Percentiles rank a stretch among this genome's conserved stretches.
Conservation (phyloP, 2,797 vertebrate genomes). For the Lindbergichthys nudifrons region DNA sequence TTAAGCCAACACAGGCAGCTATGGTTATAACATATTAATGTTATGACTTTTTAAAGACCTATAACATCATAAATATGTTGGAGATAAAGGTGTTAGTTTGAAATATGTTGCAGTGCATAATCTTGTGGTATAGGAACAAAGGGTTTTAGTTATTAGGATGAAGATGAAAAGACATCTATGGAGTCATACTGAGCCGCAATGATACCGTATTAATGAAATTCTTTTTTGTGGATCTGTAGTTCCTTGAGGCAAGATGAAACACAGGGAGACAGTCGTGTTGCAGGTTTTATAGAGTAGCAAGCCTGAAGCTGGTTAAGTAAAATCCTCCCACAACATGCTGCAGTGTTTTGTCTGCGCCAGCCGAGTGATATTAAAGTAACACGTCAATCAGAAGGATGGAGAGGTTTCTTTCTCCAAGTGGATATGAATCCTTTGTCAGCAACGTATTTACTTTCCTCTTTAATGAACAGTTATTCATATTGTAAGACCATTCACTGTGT, state of each 20-base stretch:
- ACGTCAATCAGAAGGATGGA: slow-evolving; percentile 6
- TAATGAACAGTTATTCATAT: slow-evolving; percentile 59
- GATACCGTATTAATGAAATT: slow-evolving; percentile 49
- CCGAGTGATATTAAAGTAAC: slow-evolving; percentile 25
- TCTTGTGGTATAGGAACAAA: neutral
- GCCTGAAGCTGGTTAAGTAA: slow-evolving; percentile 43
- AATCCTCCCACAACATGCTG: slow-evolving; percentile 51
- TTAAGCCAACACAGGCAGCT: neutral
- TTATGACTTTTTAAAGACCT: slow-evolving; percentile 1
- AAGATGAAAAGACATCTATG: slow-evolving; percentile 26
- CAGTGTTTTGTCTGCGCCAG: slow-evolving; percentile 35
- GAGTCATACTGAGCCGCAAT: slow-evolving; percentile 31
- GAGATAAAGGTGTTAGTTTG: neutral
- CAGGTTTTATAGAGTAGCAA: slow-evolving; percentile 60
- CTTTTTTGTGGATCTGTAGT: slow-evolving; percentile 47
- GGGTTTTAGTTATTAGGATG: slow-evolving; percentile 9
- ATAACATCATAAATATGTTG: neutral
- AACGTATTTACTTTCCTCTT: neutral
- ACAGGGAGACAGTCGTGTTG: slow-evolving; percentile 45
- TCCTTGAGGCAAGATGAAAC: slow-evolving; percentile 56
- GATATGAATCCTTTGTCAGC: slow-evolving; percentile 34
- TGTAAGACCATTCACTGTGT: slow-evolving; percentile 40
- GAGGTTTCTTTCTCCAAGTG: neutral
- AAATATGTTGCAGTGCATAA: neutral
- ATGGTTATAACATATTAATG: neutral